These are phyloP conservation scores for Eurypyga helias DNA, from an alignment of 2,113 vertebrate species.

Conservation along the genomic window DNA sequence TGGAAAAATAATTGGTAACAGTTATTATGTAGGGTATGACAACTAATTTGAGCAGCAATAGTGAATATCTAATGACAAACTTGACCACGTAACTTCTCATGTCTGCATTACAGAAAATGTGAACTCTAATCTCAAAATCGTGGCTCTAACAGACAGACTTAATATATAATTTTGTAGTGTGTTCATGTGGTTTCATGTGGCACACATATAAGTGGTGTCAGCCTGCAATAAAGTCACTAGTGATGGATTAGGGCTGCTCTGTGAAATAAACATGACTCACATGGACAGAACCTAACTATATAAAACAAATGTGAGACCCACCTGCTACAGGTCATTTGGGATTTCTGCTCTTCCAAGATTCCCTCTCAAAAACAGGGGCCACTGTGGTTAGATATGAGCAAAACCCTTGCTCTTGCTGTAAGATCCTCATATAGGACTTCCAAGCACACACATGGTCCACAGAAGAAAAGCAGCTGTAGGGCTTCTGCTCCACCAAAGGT, in stretches of 20 bases:
- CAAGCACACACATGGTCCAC: not conserved
- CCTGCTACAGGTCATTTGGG: not conserved
- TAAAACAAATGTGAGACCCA: not conserved
- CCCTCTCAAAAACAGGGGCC: not conserved
- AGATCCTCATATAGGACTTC: not conserved
- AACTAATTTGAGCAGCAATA: slow-evolving; percentile 62
- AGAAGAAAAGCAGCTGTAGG: not conserved
- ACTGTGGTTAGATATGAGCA: not conserved
- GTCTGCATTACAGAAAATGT: slow-evolving; percentile 48
- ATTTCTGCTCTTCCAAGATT: not conserved
- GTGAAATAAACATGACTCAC: not conserved
- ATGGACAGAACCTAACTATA: not conserved
- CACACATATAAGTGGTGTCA: not conserved
- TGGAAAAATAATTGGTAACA: not conserved
- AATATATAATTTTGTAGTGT: not conserved
- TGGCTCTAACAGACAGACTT: slow-evolving; percentile 22
- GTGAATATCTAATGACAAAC: slow-evolving; percentile 56
- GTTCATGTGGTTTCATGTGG: not conserved
- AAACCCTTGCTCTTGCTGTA: not conserved
- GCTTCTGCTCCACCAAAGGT: not conserved
- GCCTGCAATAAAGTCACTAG: not conserved
- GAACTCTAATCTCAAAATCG: slow-evolving; percentile 61
- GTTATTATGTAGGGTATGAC: slow-evolving; percentile 8
- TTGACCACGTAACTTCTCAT: slow-evolving; percentile 38
- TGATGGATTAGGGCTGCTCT: not conserved